Base-by-base conservation (phyloP, 2,888 invertebrate species). In the Platerodrilus igneus region DNA sequence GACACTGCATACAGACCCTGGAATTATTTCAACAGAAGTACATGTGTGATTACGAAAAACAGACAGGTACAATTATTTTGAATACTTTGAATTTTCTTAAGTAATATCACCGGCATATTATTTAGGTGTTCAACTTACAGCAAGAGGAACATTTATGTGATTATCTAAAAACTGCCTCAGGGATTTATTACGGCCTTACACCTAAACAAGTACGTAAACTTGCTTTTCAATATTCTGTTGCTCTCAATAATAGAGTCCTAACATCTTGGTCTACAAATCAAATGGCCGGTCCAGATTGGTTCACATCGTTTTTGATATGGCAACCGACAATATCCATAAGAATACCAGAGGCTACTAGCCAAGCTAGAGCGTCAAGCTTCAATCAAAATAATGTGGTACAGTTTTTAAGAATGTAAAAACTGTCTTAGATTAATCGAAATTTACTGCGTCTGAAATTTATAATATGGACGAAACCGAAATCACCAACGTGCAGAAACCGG, bases 191-290 rank as follows among this genome's bases (percentile, higher is more conserved):
- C 25, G 25, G 25, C 10, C 25, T 25, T 23, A 23, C 25, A 25
- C 25, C 25, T 13, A 25, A 25, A 7, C 25, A 25, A 14, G 25
- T 25, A 3, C 25, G 10, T 13, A 25, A 25, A 11, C 10, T 25
- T 8, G 25, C 25, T 8, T 3, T 25, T 25, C 10, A 25, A 25
- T 25, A 10, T 25, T 11, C 25, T 25, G 11, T 25, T n/a, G 25
- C 25, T 25, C 10, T 25, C 14, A 25, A 25, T 25, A 25, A 13
- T 25, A n/a, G 5, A 7, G 25, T 25, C 10, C 25, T 14, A 25
- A 25, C 25, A 25, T 25, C 10, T 25, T 25, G 25, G 25, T 25
- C 11, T 25, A 25, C 25, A 25, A 25, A 25, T 14, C 11, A 25
- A 25, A 25, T 25, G 6, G 5, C 25, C 4, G 10, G 11, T 13